Evolutionary conservation across 2,797 vertebrate species (phyloP).

Genomic region (Clarias pachynema): DNA sequence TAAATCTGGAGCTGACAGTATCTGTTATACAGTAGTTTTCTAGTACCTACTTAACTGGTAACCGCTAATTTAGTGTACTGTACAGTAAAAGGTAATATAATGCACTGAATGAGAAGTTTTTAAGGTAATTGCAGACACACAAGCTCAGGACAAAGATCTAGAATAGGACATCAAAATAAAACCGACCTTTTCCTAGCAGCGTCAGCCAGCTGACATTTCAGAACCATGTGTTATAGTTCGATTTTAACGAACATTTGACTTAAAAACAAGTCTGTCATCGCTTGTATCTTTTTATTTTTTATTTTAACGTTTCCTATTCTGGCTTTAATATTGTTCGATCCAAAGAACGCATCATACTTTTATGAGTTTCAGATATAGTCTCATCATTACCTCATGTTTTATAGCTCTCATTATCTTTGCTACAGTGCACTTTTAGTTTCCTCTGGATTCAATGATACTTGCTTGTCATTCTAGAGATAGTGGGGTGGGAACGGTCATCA

Average conservation of each 20-base stretch:
- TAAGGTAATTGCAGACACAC: background rate
- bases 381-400: slow-evolving; percentile 50
- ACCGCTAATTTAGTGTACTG: background rate
- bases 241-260: background rate
- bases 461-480: slow-evolving; percentile 9
- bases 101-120: background rate
- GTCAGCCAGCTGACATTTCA: background rate
- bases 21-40: background rate
- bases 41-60: background rate
- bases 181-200: background rate
- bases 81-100: background rate
- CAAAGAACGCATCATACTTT: background rate
- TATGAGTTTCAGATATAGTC: slow-evolving; percentile 31
- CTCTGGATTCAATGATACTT: background rate
- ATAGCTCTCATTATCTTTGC: slow-evolving; percentile 35
- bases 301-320: slow-evolving; percentile 25
- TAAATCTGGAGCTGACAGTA: background rate
- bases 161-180: background rate
- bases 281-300: background rate
- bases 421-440: slow-evolving; percentile 15
- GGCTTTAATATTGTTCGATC: slow-evolving; percentile 14
- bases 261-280: slow-evolving; percentile 5
- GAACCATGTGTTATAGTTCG: slow-evolving; percentile 8
- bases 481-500: slow-evolving; percentile 14
- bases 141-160: background rate